These are phyloP conservation scores for Okamejei kenojei DNA, from an alignment of 2,797 vertebrate genomes.

Conservation along the genomic window DNA sequence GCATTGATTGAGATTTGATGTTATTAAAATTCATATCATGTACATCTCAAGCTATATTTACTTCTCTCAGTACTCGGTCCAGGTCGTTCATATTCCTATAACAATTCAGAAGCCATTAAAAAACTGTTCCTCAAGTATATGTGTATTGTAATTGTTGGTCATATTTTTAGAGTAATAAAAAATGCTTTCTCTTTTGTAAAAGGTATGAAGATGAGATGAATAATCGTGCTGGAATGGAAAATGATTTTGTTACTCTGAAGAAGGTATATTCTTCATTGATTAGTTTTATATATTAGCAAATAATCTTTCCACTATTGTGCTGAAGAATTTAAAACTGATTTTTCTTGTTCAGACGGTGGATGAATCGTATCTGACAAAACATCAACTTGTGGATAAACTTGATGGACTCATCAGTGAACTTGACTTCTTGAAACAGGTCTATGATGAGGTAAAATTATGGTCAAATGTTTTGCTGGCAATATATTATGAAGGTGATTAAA, in stretches of 20 bases:
- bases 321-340: neutral
- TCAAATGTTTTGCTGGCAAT: neutral
- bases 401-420: constrained; percentile 18
- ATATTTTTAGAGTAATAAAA: neutral
- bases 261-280: neutral
- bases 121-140: neutral
- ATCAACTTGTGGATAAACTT: constrained; percentile 20
- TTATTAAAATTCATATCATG: neutral
- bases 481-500: neutral
- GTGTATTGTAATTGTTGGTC: neutral
- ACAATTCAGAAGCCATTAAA: neutral
- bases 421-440: constrained; percentile 4
- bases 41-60: neutral
- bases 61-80: neutral
- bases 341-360: neutral
- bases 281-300: neutral
- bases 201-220: constrained; percentile 33
- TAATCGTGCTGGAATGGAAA: constrained; percentile 22
- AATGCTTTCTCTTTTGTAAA: neutral
- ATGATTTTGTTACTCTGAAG: constrained; percentile 36
- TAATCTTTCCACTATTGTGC: too few relatives aligned
- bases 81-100: neutral
- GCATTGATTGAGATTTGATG: too few relatives aligned
- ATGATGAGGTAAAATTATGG: constrained; percentile 18
- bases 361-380: constrained; percentile 24